A percentile compares a stretch with the other conserved stretches of the same genome.
Evolutionary conservation across 2,888 invertebrate species (phyloP).

Genomic region (Oscheius myriophilus): DNA sequence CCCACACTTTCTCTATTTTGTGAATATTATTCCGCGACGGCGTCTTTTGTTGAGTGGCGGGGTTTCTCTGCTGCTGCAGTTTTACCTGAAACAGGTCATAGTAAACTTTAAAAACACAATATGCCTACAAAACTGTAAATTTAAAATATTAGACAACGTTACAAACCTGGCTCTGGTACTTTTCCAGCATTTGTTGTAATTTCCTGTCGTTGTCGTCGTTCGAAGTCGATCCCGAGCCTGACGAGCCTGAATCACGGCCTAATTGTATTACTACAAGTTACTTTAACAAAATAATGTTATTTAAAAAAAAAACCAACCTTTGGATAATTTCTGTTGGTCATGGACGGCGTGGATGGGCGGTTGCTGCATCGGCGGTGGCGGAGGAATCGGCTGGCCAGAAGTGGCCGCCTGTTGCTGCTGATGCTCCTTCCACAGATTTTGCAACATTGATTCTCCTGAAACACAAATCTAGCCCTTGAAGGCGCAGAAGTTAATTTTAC

Average conservation of each 20-base stretch:
- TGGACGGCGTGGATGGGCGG: neutral
- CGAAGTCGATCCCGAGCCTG: slow-evolving; percentile 7
- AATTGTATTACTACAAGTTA: neutral
- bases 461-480: neutral
- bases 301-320: neutral
- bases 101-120: neutral
- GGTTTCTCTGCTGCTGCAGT: slow-evolving; percentile 37
- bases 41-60: slow-evolving; percentile 19
- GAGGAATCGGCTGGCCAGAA: neutral
- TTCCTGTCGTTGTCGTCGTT: slow-evolving; percentile 56
- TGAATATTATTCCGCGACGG: slow-evolving; percentile 32
- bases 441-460: slow-evolving; percentile 31
- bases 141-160: too few relatives aligned
- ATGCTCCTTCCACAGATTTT: slow-evolving; percentile 28
- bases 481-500: neutral
- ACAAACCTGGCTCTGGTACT: slow-evolving; percentile 59
- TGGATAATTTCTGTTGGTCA: slow-evolving; percentile 15
- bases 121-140: too few relatives aligned
- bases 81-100: slow-evolving; percentile 35
- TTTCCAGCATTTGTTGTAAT: slow-evolving; percentile 66
- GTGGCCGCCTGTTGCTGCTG: slow-evolving; percentile 26
- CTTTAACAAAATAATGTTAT: neutral
- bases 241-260: neutral
- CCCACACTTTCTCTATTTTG: slow-evolving; percentile 36
- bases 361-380: neutral